Percentiles rank a stretch among this genome's conserved stretches.
Evolutionary conservation across 2,888 invertebrate genomes (phyloP).

Genomic region (Argyresthia albistria): DNA sequence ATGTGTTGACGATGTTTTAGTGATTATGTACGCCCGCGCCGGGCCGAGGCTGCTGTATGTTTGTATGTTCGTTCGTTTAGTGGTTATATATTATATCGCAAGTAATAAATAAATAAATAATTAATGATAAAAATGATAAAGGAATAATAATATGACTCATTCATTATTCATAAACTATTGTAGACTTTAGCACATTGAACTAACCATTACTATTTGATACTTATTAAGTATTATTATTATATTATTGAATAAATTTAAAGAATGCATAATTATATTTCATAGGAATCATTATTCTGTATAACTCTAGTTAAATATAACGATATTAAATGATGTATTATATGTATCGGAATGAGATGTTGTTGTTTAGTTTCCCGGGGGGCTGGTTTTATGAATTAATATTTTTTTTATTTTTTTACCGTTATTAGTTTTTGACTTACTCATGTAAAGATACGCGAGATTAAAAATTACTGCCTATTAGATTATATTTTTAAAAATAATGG

Average conservation of each 20-base stretch:
- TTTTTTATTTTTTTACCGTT: constrained; percentile 72
- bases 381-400: constrained; percentile 67
- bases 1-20: constrained; percentile 72
- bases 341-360: constrained; percentile 20
- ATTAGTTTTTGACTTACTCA: constrained; percentile 68
- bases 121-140: constrained; percentile 55
- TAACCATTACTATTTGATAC: constrained; percentile 72
- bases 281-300: constrained; percentile 74
- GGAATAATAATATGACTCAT: constrained; percentile 67
- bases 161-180: constrained; percentile 61
- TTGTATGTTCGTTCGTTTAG: constrained; percentile 33
- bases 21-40: constrained; percentile 57
- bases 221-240: constrained; percentile 73
- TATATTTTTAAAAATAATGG: constrained; percentile 69
- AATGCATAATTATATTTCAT: constrained; percentile 74
- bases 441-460: constrained; percentile 57
- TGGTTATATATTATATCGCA: constrained; percentile 45
- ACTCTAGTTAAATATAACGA: constrained; percentile 73
- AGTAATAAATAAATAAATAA: constrained; percentile 60
- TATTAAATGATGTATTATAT: constrained; percentile 58
- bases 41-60: constrained; percentile 63
- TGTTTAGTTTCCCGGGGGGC: constrained; percentile 54
- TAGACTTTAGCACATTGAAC: constrained; percentile 68
- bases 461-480: constrained; percentile 67
- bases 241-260: constrained; percentile 72